phyloP scores from a whole-genome alignment of 1,140 invertebrate genomes.

The Matsumurasca onukii region DNA sequence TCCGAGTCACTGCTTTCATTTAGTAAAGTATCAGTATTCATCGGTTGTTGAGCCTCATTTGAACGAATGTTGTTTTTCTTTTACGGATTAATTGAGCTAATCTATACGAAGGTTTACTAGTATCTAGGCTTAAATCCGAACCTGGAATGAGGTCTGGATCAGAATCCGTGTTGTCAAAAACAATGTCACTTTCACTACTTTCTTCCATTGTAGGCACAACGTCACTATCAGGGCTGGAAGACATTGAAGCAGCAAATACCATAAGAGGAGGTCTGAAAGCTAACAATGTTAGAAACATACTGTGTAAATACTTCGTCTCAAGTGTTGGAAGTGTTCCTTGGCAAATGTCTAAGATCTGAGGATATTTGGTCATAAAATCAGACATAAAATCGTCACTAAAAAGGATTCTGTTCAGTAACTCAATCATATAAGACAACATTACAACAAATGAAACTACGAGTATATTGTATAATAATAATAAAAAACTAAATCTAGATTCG shows the following conservation, averaged over 20 bases:
- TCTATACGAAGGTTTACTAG: not conserved
- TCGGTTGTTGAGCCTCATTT: not conserved
- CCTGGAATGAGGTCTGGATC: slow-evolving; percentile 14
- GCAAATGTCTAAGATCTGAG: slow-evolving; percentile 36
- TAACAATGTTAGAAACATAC: slow-evolving; percentile 24
- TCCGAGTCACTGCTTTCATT: not conserved
- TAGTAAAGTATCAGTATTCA: not conserved
- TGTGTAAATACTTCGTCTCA: slow-evolving; percentile 22
- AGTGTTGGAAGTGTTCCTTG: slow-evolving; percentile 28
- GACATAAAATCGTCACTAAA: too few species aligned
- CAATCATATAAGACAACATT: too few species aligned
- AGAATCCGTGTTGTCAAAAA: slow-evolving; percentile 5
- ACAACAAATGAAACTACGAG: too few species aligned
- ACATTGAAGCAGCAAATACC: slow-evolving; percentile 3
- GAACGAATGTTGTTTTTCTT: not conserved
- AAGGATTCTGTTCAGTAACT: too few species aligned
- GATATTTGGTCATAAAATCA: too few species aligned
- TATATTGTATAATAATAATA: too few species aligned
- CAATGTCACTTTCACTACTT: slow-evolving; percentile 9
- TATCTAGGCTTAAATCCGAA: not conserved
- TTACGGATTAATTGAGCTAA: not conserved
- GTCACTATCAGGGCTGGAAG: slow-evolving; percentile 31
- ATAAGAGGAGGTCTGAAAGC: slow-evolving; percentile 23
- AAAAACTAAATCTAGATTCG: too few species aligned
- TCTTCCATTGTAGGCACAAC: slow-evolving; percentile 31